A percentile compares a stretch with the other conserved stretches of the same genome.
phyloP scores from a whole-genome alignment of 2,113 vertebrate genomes.

The Oplegnathus fasciatus region DNA sequence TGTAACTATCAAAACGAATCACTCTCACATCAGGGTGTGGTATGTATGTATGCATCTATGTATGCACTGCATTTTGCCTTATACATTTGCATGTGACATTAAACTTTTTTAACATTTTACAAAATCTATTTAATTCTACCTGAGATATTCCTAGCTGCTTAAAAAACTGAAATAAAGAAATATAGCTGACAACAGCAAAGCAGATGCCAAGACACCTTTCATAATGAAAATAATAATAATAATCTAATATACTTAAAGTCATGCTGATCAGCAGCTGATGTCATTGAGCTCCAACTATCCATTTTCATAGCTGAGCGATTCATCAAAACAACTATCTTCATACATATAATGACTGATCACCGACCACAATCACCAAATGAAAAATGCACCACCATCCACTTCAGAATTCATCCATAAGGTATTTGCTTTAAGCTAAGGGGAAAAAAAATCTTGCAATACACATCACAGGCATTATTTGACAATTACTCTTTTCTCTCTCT shows the following conservation, averaged over 20 bases:
- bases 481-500: background rate
- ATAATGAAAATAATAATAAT: background rate
- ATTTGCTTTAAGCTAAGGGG: background rate
- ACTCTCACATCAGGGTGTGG: background rate
- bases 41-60: too few relatives aligned
- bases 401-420: too few relatives aligned
- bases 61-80: too few relatives aligned
- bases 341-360: background rate
- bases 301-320: background rate
- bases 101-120: background rate
- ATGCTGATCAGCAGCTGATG: conserved; percentile 24
- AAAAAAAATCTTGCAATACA: background rate
- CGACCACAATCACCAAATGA: background rate
- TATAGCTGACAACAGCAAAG: background rate
- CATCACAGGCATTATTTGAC: background rate
- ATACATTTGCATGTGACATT: background rate
- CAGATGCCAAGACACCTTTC: background rate
- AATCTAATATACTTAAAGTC: background rate
- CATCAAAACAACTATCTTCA: background rate
- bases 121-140: background rate
- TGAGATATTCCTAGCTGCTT: background rate
- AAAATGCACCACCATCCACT: background rate
- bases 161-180: background rate
- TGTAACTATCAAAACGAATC: background rate
- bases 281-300: background rate